Percentiles rank a stretch among this genome's conserved stretches.
phyloP scores from a whole-genome alignment of 2,113 vertebrate species.

The Agapornis roseicollis region DNA sequence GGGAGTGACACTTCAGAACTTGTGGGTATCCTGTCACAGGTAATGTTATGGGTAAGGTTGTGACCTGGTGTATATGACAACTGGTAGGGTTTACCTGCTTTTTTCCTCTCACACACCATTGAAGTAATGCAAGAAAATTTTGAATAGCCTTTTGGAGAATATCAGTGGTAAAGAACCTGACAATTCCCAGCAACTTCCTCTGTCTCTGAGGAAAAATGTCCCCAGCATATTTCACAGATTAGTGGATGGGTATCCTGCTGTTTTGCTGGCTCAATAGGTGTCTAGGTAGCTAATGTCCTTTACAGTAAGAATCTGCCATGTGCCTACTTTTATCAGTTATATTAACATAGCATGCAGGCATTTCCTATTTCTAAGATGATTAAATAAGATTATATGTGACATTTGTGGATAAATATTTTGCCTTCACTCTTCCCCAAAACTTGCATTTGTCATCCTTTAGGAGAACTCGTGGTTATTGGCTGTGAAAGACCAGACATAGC shows the following conservation, averaged over 20 bases:
- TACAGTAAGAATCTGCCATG: neutral
- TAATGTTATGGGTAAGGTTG: neutral
- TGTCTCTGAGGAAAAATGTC: neutral
- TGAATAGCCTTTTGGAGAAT: neutral
- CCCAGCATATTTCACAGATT: neutral
- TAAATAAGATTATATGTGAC: neutral
- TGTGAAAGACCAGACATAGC: neutral
- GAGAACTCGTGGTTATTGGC: neutral
- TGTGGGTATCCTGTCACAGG: neutral
- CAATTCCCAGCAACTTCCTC: neutral
- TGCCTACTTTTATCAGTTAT: neutral
- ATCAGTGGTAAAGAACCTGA: neutral
- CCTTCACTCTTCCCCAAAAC: neutral
- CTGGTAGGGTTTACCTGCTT: neutral
- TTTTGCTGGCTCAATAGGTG: neutral
- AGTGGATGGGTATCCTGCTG: neutral
- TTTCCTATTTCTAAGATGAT: neutral
- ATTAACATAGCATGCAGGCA: neutral
- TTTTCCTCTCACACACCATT: neutral
- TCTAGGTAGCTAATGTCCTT: neutral
- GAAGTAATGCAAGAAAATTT: neutral
- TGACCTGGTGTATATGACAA: neutral
- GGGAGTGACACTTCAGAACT: neutral
- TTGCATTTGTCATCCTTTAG: slow-evolving; percentile 1
- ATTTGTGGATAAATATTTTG: neutral